A percentile compares a stretch with the other conserved stretches of the same genome.
phyloP scores from a whole-genome alignment of 1,140 invertebrate genomes.

The Drosophila pruinosa region DNA sequence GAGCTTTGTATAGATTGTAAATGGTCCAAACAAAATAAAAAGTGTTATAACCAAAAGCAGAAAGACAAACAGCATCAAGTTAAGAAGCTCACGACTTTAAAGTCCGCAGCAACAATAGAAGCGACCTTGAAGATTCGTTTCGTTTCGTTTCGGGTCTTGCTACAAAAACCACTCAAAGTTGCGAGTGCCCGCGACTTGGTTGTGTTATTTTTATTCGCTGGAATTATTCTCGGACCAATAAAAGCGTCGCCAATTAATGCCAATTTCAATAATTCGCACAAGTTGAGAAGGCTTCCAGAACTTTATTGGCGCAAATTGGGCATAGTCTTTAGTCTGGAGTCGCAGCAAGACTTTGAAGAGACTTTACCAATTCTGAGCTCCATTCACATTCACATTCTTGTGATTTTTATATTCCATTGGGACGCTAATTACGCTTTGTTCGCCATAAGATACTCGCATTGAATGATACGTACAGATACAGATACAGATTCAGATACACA shows the following conservation, averaged over 20 bases:
- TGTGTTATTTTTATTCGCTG: not conserved
- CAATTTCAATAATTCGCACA: slow-evolving; percentile 76
- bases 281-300: slow-evolving; percentile 43
- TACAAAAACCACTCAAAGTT: slow-evolving; percentile 17
- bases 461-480: slow-evolving; percentile 12
- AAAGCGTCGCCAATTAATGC: slow-evolving; percentile 76
- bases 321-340: slow-evolving; percentile 1
- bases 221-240: slow-evolving; percentile 51
- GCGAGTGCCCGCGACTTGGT: slow-evolving; percentile 8
- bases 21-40: slow-evolving; percentile 37
- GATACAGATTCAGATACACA: not conserved
- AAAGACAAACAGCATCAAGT: slow-evolving; percentile 48
- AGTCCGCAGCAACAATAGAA: slow-evolving; percentile 53
- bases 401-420: slow-evolving; percentile 45
- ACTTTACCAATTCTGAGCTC: slow-evolving; percentile 4
- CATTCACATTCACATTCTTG: slow-evolving; percentile 29
- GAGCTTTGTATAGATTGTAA: slow-evolving; percentile 11
- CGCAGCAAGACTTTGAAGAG: not conserved
- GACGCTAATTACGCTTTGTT: slow-evolving; percentile 76
- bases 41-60: slow-evolving; percentile 44
- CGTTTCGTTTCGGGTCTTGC: slow-evolving; percentile 30
- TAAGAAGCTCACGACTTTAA: slow-evolving; percentile 65
- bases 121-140: slow-evolving; percentile 68
- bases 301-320: slow-evolving; percentile 77
- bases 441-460: slow-evolving; percentile 26